Base-by-base conservation (phyloP, 2,888 invertebrate species). In the Ophonus ardosiacus region DNA sequence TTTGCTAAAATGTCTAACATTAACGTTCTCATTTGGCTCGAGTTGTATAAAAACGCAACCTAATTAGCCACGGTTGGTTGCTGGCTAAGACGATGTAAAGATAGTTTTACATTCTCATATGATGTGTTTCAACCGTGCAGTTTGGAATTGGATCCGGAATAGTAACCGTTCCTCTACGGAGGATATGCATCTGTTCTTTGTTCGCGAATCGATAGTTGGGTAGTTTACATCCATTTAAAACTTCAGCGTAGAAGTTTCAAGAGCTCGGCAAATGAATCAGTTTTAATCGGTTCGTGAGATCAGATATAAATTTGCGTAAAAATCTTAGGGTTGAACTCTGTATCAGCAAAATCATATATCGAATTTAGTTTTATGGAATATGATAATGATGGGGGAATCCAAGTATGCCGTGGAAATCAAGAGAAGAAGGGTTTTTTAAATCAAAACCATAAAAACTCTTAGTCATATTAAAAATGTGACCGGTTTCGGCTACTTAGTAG, bases 161-260 rank as follows among this genome's bases (percentile, higher is more conserved):
- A 13, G 68, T 68, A 38, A 68, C 31, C 38, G n/a, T 38, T 68
- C 31, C 24, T 59, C 17, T 13, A 51, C 43, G 6, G 8, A 5
- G 43, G 10, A 51, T 51, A 51, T 51, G 43, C 43, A 51, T 10
- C 43, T 51, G 43, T 51, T 63, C 63, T 24, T 63, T 24, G 63
- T 63, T 10, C 24, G 38, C 15, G 68, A 68, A 68, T 68, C 68
- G 38, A 68, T 68, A 68, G n/a, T n/a, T 63, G 59, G 24, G 10
- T 68, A 31, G 68, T 68, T 68, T 68, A 68, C 38, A 15, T 68
- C 68, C 68, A 68, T 68, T 68, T 38, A 68, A 38, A 68, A 68
- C 68, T 68, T 68, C 68, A 68, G 15, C 38, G 43, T 8, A 51
- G 43, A 51, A 51, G 43, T 51, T 51, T 51, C 43, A 51, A 51